Evolutionary conservation across 64 coral and sea anemone genomes (phyloP), one percentile per base, ranked within the genome.

Genomic region (Stichodactyla helianthus): DNA sequence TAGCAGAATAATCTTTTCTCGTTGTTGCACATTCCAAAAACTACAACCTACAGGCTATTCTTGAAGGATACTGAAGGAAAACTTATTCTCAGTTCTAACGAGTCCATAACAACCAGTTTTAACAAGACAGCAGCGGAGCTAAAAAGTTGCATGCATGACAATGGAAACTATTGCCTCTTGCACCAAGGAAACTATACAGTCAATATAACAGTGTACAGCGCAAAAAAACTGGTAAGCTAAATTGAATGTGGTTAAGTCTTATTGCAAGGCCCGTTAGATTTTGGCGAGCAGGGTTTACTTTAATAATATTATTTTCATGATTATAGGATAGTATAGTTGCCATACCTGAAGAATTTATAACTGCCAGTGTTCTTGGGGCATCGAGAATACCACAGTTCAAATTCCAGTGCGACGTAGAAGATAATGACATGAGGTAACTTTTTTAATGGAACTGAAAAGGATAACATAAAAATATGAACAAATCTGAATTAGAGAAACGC

Each of bases 291-390:
- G n/a, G n/a, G 35, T 44, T 44, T 44, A 44, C 35, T 44, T 44
- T 44, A 44, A 44, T 4, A 23, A 7, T 19, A 9, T n/a, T 68
- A 23, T 68, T 22, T 68, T 23, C 5, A 68, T 68, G 18, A 68
- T 59, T 53, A 50, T 61, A 94, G 93, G 68, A 90, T 1, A 56
- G 82, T 10, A 65, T 94, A 6, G 23, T 91, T 20, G 93, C 93
- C 1, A 88, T 94, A 56, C 93, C 93, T 14, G 27, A 65, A 18
- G 68, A 91, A 28, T 91, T 94, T 82, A 13, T 19, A 11, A 31
- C 79, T 15, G 27, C 18, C 22, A 71, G 14, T 59, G 56, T 71
- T 16, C 89, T 94, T 62, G 79, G 17, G 4, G 25, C 4, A 31
- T 14, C 58, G 2, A 6, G 81, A 61, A 59, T 26, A 6, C 11